phyloP scores from a whole-genome alignment of 1,140 invertebrate genomes.

The Whitmania pigra region DNA sequence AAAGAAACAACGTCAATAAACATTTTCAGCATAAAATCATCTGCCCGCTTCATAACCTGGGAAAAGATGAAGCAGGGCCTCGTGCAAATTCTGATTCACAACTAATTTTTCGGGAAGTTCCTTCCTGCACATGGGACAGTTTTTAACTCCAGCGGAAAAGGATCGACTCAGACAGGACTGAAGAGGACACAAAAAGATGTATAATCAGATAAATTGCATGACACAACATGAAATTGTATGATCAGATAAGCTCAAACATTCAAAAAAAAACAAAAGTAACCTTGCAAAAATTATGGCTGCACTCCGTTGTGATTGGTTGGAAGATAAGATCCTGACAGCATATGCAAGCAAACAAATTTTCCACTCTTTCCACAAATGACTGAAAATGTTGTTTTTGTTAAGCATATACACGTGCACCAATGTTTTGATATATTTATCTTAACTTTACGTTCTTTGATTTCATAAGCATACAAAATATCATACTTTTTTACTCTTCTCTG shows the following conservation, averaged over 20 bases:
- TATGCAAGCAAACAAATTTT: constrained; percentile 59
- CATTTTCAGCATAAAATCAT: constrained; percentile 23
- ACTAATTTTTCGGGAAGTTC: constrained; percentile 49
- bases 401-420: too few relatives aligned
- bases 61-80: constrained; percentile 48
- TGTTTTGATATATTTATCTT: too few relatives aligned
- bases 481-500: constrained; percentile 34
- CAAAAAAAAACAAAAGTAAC: constrained; percentile 40
- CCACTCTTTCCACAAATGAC: constrained; percentile 54
- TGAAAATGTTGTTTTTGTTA: constrained; percentile 31
- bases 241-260: not conserved
- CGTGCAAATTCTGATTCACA: constrained; percentile 48
- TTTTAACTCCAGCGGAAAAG: constrained; percentile 52
- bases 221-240: constrained; percentile 24
- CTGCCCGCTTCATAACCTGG: constrained; percentile 54
- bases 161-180: constrained; percentile 54
- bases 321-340: constrained; percentile 65
- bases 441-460: not conserved
- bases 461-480: not conserved
- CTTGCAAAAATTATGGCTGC: constrained; percentile 63
- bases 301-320: constrained; percentile 60
- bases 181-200: too few relatives aligned
- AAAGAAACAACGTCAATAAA: too few relatives aligned
- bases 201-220: too few relatives aligned
- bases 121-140: constrained; percentile 57